Evolutionary conservation across 2,797 vertebrate genomes (phyloP).

Genomic region (Chiroxiphia lanceolata): DNA sequence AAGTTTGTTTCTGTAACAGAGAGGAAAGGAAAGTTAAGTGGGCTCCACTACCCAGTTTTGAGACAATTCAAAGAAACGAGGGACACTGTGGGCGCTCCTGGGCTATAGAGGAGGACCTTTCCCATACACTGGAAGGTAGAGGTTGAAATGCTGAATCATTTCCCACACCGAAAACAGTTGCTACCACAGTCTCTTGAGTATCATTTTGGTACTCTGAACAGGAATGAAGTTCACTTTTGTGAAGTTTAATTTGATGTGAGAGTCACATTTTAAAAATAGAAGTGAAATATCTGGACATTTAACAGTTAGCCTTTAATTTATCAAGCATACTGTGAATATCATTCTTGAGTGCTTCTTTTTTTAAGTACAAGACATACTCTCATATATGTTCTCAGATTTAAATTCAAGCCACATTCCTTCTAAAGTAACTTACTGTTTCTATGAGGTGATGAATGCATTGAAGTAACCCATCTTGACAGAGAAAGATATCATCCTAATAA

Average conservation of each 20-base stretch:
- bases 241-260: background rate
- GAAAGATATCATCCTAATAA: constrained; percentile 63
- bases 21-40: background rate
- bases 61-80: background rate
- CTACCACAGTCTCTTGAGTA: background rate
- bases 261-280: background rate
- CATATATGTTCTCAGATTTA: background rate
- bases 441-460: constrained; percentile 44
- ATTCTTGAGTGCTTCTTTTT: background rate
- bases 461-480: constrained; percentile 40
- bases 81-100: background rate
- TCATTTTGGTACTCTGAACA: background rate
- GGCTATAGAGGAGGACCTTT: background rate
- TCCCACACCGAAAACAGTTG: background rate
- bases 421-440: constrained; percentile 7
- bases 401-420: constrained; percentile 30
- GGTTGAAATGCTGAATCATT: background rate
- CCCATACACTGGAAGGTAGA: background rate
- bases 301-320: background rate
- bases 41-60: background rate
- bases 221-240: background rate
- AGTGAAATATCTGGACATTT: background rate
- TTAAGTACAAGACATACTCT: background rate
- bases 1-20: background rate
- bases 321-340: background rate